phyloP scores from a whole-genome alignment of 2,113 vertebrate genomes.

The Theropithecus gelada region DNA sequence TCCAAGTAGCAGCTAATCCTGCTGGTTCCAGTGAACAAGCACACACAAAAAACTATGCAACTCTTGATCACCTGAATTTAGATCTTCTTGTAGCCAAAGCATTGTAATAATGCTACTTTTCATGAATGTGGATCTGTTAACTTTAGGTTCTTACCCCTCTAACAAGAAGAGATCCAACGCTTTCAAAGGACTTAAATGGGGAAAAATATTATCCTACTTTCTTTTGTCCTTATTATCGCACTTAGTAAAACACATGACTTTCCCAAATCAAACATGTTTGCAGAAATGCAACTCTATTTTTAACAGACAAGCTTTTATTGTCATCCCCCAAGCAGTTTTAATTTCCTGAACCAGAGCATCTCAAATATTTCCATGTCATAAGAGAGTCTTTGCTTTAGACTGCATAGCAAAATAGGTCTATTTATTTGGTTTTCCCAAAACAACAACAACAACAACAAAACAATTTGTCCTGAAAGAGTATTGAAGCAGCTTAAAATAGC shows the following conservation, averaged over 20 bases:
- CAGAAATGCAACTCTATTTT: neutral
- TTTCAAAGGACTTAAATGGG: neutral
- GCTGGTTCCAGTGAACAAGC: neutral
- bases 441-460: constrained; percentile 23
- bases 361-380: neutral
- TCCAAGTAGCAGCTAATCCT: neutral
- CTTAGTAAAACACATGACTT: neutral
- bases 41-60: neutral
- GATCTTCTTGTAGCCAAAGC: neutral
- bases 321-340: neutral
- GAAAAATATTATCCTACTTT: neutral
- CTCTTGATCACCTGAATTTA: neutral
- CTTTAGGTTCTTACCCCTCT: neutral
- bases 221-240: neutral
- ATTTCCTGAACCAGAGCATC: neutral
- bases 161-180: neutral
- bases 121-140: neutral
- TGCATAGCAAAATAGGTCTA: neutral
- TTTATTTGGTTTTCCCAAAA: constrained; percentile 41
- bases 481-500: neutral
- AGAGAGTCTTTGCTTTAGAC: neutral
- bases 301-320: neutral
- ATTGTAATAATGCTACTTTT: neutral
- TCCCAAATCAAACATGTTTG: neutral
- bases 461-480: neutral